Evolutionary conservation across 2,888 invertebrate species (phyloP), one percentile per base, ranked within the genome.

Genomic region (Mythimna vitellina): DNA sequence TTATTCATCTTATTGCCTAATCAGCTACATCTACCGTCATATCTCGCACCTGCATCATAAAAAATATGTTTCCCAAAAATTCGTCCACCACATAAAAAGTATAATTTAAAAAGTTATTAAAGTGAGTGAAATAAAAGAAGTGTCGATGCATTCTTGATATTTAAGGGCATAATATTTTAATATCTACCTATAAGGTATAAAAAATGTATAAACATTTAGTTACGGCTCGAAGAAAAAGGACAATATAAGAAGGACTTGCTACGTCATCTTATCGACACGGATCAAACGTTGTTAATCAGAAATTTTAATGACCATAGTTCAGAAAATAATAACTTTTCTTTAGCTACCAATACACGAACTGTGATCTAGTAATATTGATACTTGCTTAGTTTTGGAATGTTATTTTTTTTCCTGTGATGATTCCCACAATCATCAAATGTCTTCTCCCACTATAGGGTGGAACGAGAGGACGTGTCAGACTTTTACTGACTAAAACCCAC

Each of bases 251-350:
- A 88, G 89, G 90, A 93, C 89, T 92, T 93, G 96, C 94, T 86
- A 81, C 90, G 95, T 96, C 96, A 96, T 94, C 93, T 91, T 90
- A 93, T 95, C 96, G 96, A 94, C 93, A 95, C 93, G 95, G 94
- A 94, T 95, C 94, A 93, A 94, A 95, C 92, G 95, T 93, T 90
- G 95, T 95, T 96, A 96, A 96, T 96, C 96, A 96, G 95, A 95
- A 95, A 95, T 96, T 96, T 96, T 96, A 96, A 96, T 96, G 95
- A 96, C 95, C 95, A 95, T 95, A 95, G 94, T 93, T 95, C 95
- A 93, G 93, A 96, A 96, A 95, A 96, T 96, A 96, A 96, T 96
- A 96, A 95, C 94, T 92, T 95, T 92, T 92, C 93, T 91, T 90
- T 89, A 84, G 90, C 94, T 93, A 92, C 92, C 91, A 89, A 90